These are phyloP conservation scores for Brachionus manjavacas DNA, from an alignment of 1,140 invertebrate species.

Conservation along the genomic window DNA sequence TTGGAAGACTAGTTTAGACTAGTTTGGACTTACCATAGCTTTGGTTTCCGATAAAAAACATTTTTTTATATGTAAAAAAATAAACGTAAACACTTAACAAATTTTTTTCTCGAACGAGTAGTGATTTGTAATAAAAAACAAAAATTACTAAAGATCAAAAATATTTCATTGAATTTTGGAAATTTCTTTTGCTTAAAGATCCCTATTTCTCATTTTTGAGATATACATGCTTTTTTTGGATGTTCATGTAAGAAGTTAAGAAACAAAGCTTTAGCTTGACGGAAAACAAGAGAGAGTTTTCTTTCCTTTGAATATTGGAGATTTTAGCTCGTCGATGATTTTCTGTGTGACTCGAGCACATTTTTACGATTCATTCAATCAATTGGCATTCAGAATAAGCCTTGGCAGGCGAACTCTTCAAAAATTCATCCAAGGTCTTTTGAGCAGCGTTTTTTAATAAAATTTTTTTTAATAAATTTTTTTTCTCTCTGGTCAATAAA, in stretches of 20 bases:
- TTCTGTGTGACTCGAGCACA: neutral
- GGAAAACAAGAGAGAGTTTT: neutral
- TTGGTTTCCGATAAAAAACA: slow-evolving; percentile 31
- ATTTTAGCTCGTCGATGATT: neutral
- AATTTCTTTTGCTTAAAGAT: neutral
- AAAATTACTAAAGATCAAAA: slow-evolving; percentile 1
- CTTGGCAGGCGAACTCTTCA: neutral
- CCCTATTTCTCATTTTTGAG: neutral
- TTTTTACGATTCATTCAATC: neutral
- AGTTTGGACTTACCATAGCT: neutral
- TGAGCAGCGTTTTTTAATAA: no score
- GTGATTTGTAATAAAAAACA: neutral
- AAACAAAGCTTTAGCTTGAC: neutral
- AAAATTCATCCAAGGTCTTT: no score
- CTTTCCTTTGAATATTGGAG: neutral
- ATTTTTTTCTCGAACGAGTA: neutral
- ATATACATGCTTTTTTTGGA: slow-evolving; percentile 22
- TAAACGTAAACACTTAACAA: slow-evolving; percentile 29
- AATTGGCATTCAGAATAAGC: neutral
- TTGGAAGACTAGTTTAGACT: neutral
- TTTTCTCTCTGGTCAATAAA: neutral
- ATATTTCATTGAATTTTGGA: slow-evolving; percentile 25
- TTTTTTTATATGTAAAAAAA: neutral
- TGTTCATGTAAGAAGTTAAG: neutral
- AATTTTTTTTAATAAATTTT: neutral